Base-by-base conservation (phyloP, 2,797 vertebrate species). In the Catharus ustulatus region DNA sequence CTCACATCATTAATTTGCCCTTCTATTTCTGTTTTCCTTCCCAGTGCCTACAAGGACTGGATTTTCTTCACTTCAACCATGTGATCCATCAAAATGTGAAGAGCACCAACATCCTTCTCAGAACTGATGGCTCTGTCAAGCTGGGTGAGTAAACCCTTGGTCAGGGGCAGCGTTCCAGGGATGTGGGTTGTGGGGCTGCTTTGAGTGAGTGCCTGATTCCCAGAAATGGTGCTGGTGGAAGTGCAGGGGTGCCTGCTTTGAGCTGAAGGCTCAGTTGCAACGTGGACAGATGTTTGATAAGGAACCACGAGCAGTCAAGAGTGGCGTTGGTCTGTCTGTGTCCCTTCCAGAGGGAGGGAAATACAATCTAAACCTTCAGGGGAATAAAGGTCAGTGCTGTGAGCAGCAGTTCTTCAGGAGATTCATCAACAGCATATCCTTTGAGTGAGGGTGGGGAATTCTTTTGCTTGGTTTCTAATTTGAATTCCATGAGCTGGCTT, bases 361-460 rank as follows among this genome's bases (percentile, higher is more conserved):
- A 40, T 68, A 27, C 12, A 38, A 1, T 45, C 19, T 21, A 21
- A 45, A 45, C 43, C 20, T 45, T 45, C 43, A 45, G 43, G 43
- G 18, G 21, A 63, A 52, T 23, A 61, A 55, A 59, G 46, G 16
- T n/a, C n/a, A 15, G 27, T 52, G 27, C 17, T 57, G 11, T 4
- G 5, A 3, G 42, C 11, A 63, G 48, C 43, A 45, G 19, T 45
- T 45, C 43, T 45, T 18, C 43, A 45, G 43, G 43, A 45, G 43
- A 45, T 45, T 43, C 19, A 45, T 46, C 45, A 45, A 18, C n/a
- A 48, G 2, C 0, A 0, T 5, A 0, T 61, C 71, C 21, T 80
- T 8, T 42, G n/a, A 12, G 17, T 10, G 17, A 12, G 2, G 17
- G 13, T 10, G 15, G 6, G 16, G 23, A 32, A 57, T 76, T 88